A percentile compares a stretch with the other conserved stretches of the same genome.
These are phyloP conservation scores for Tadarida brasiliensis DNA, from an alignment of 2,797 vertebrate genomes.

Conservation along the genomic window DNA sequence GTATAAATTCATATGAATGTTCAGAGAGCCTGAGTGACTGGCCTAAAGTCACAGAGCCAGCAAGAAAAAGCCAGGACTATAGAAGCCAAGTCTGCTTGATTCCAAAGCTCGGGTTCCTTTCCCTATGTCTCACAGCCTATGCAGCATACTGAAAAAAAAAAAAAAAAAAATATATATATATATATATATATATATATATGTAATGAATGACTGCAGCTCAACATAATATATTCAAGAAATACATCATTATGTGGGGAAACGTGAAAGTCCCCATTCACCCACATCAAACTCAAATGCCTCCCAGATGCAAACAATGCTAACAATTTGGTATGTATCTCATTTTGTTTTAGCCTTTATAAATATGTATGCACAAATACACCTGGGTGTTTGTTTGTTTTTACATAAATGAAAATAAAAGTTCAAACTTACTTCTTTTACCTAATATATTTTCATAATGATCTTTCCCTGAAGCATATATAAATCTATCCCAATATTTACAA, in stretches of 20 bases:
- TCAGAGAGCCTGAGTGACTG: not conserved
- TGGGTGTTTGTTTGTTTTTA: not conserved
- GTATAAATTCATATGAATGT: not conserved
- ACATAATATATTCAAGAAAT: constrained; percentile 4
- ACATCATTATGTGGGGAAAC: not conserved
- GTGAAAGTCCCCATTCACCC: not conserved
- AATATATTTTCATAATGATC: not conserved
- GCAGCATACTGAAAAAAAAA: not conserved
- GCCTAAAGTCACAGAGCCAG: not conserved
- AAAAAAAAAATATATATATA: too few relatives aligned
- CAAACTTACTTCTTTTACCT: not conserved
- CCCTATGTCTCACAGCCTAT: not conserved
- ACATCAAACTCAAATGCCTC: not conserved
- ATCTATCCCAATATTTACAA: not conserved
- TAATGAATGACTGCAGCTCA: not conserved
- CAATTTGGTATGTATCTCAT: not conserved
- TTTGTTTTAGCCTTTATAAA: constrained; percentile 49
- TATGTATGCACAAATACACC: not conserved
- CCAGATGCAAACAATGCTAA: not conserved
- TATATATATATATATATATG: not conserved
- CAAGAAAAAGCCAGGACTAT: not conserved
- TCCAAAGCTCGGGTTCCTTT: not conserved
- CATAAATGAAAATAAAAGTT: constrained; percentile 18
- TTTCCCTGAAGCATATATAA: not conserved
- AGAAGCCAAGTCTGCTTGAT: constrained; percentile 32